Evolutionary conservation across 2,888 invertebrate genomes (phyloP), one percentile per base, ranked within the genome.

Genomic region (Acrobasis suavella): DNA sequence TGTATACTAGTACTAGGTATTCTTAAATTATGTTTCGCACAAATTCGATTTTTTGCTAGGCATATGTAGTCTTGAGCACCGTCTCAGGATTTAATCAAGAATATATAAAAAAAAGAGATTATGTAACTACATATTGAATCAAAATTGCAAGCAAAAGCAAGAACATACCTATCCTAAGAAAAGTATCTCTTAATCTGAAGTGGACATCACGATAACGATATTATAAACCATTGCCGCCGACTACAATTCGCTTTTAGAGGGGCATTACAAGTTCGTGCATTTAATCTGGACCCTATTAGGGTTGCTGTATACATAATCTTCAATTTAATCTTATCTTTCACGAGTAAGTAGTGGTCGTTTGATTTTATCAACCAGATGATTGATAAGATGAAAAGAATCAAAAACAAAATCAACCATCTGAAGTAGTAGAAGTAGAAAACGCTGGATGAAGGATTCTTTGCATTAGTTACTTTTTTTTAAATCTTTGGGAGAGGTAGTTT

Each of bases 191-290:
- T 86, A 83, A 87, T 87, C 86, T 87, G 75, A 80, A 81, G 85
- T 80, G 86, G 87, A 86, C 87, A 84, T 83, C 81, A 77, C 75
- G 82, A 82, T 89, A 87, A 87, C 82, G 77, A 82, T 83, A 86
- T 88, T 88, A 89, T 87, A 87, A 85, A 86, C 87, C 86, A 83
- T 85, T 76, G 80, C 79, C 78, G 75, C 72, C 75, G 82, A 87
- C 88, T 87, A 86, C 86, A 83, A 85, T 88, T 87, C 84, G 85
- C 88, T 89, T 88, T 87, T 87, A 88, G 88, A 86, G 82, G 83
- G 83, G 76, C 85, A 84, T 85, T 83, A 85, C 74, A 82, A 84
- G 83, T 86, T 85, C 77, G 81, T 83, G 82, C 82, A 84, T 86
- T 87, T 86, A 87, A 87, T 87, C 85, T 82, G 80, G 77, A 75